These are phyloP conservation scores for Anguilla megastoma DNA, from an alignment of 2,797 vertebrate genomes.

Conservation along the genomic window DNA sequence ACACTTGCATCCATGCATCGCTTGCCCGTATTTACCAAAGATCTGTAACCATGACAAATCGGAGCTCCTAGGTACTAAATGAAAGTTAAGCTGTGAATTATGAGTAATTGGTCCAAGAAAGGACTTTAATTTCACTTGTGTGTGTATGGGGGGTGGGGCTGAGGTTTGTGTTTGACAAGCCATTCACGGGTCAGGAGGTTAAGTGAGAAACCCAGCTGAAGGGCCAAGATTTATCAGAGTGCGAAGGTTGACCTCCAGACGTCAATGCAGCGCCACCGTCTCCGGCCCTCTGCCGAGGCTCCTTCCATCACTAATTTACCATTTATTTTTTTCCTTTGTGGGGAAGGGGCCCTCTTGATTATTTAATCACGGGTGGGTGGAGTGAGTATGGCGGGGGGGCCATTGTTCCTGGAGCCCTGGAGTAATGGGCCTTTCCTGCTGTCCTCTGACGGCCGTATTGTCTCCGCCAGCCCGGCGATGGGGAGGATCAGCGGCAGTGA, in stretches of 20 bases:
- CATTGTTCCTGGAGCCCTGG: constrained; percentile 22
- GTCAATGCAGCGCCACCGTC: neutral
- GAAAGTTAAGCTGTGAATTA: neutral
- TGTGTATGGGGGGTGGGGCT: neutral
- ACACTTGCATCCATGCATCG: neutral
- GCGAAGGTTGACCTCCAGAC: neutral
- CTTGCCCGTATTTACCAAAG: neutral
- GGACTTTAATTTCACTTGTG: neutral
- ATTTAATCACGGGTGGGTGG: constrained; percentile 21
- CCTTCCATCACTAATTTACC: neutral
- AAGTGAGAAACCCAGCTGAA: neutral
- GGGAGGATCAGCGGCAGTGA: neutral
- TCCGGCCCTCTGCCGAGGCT: neutral
- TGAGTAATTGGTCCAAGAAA: neutral
- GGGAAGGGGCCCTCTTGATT: constrained; percentile 25
- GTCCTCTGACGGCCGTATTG: constrained; percentile 23
- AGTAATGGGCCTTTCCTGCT: constrained; percentile 15
- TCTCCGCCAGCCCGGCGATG: constrained; percentile 19
- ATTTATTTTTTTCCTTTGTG: constrained; percentile 21
- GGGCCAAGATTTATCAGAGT: constrained; percentile 1
- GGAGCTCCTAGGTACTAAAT: neutral
- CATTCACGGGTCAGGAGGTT: neutral
- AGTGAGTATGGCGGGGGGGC: constrained; percentile 22
- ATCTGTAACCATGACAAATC: neutral
- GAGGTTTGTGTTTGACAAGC: neutral